A percentile compares a stretch with the other conserved stretches of the same genome.
Conservation (phyloP, 2,888 invertebrate species). For the Melipona bicolor region DNA sequence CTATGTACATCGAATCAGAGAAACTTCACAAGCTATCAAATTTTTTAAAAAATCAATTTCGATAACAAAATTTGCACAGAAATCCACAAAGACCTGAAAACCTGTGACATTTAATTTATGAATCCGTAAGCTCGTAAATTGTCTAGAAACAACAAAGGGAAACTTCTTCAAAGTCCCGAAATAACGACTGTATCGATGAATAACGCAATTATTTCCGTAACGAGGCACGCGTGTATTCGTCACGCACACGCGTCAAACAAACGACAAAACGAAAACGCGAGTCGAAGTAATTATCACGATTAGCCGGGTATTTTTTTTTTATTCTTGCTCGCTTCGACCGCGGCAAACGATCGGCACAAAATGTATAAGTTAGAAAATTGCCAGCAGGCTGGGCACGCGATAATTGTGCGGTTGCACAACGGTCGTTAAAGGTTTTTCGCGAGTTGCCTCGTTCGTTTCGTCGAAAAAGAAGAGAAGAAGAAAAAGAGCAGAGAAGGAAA, state of each 20-base stretch:
- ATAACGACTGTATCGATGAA: background rate
- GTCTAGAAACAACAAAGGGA: background rate
- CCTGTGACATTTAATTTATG: background rate
- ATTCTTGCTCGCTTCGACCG: background rate
- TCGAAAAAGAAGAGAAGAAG: conserved; percentile 5
- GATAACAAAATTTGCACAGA: too few relatives aligned
- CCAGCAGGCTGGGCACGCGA: conserved; percentile 38
- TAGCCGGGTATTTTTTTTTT: conserved; percentile 3
- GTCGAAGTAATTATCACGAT: conserved; percentile 34
- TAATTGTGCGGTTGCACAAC: conserved; percentile 48
- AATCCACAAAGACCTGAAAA: too few relatives aligned
- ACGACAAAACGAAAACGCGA: background rate
- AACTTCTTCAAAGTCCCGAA: background rate
- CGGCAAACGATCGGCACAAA: conserved; percentile 19
- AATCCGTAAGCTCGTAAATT: background rate
- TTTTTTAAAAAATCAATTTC: background rate
- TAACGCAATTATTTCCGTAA: background rate
- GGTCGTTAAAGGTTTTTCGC: conserved; percentile 46
- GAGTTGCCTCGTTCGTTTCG: conserved; percentile 36
- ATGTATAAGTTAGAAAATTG: conserved; percentile 26
- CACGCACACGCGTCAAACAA: background rate
- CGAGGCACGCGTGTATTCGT: background rate
- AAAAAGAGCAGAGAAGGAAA: conserved; percentile 23
- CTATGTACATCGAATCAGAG: background rate
- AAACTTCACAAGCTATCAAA: background rate